Conservation (phyloP, 2,113 vertebrate genomes). For the Danio rerio region DNA sequence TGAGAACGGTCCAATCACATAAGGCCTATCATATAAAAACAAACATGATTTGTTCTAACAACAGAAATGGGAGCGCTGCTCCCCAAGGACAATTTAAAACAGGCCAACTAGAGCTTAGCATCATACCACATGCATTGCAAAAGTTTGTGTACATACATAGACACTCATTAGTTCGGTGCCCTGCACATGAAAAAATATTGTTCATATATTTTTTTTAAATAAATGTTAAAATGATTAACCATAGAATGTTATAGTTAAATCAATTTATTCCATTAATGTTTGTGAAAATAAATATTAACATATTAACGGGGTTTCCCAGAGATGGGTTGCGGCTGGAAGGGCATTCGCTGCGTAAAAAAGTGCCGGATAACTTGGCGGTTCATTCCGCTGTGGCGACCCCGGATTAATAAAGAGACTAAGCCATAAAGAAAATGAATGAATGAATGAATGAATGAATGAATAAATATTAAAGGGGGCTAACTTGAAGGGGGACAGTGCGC, state of each 20-base stretch:
- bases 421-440: too few relatives aligned
- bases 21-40: not conserved
- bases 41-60: not conserved
- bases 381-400: too few relatives aligned
- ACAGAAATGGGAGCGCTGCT: not conserved
- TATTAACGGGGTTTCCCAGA: too few relatives aligned
- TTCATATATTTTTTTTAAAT: not conserved
- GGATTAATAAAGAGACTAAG: too few relatives aligned
- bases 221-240: not conserved
- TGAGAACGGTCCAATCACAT: slow-evolving; percentile 2
- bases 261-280: not conserved
- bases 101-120: not conserved
- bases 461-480: not conserved
- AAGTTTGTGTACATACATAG: not conserved
- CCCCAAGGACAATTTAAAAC: not conserved
- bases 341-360: too few relatives aligned
- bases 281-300: not conserved
- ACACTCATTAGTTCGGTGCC: not conserved
- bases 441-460: too few relatives aligned
- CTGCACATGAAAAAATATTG: not conserved
- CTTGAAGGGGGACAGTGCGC: not conserved
- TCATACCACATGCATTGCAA: slow-evolving; percentile 10
- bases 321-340: too few relatives aligned
- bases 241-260: not conserved
- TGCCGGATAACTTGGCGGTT: too few relatives aligned